These are phyloP conservation scores for Benthosema pterotum DNA, from an alignment of 2,797 vertebrate species.

Conservation along the genomic window DNA sequence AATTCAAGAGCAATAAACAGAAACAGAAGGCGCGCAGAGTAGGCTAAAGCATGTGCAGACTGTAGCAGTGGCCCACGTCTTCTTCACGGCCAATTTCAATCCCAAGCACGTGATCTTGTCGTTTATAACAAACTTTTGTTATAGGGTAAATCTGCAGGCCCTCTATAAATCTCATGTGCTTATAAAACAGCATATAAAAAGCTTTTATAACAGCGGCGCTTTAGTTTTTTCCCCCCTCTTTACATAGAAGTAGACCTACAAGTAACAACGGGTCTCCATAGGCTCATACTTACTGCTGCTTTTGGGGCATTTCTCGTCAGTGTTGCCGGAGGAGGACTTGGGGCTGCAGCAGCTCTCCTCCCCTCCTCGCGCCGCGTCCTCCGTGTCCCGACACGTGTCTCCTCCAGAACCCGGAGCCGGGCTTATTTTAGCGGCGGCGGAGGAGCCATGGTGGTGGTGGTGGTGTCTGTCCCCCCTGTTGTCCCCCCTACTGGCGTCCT, in stretches of 20 bases:
- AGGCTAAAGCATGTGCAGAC: no score
- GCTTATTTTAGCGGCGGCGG: conserved; percentile 78
- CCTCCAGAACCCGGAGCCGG: conserved; percentile 77
- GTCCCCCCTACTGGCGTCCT: no score
- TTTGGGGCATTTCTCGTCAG: conserved; percentile 91
- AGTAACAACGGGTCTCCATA: neutral
- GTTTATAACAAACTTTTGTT: conserved; percentile 99
- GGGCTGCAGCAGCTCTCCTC: conserved; percentile 87
- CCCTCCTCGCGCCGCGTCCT: conserved; percentile 83
- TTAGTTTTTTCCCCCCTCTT: conserved; percentile 86
- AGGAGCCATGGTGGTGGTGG: no score
- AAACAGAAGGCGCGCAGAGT: no score
- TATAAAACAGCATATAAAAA: conserved; percentile 99
- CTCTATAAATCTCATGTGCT: conserved; percentile 99
- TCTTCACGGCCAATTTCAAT: conserved; percentile 99
- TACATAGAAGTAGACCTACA: conserved; percentile 53
- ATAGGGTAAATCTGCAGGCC: conserved; percentile 93
- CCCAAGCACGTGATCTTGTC: conserved; percentile 96
- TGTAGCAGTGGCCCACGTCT: conserved; percentile 86
- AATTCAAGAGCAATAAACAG: no score
- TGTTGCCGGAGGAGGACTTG: conserved; percentile 93
- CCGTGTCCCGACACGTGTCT: conserved; percentile 76
- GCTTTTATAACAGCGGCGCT: conserved; percentile 91
- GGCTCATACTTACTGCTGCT: conserved; percentile 88
- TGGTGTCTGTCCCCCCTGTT: conserved; percentile 85